These are phyloP conservation scores for Monopterus albus DNA, from an alignment of 2,113 vertebrate genomes.

Conservation along the genomic window DNA sequence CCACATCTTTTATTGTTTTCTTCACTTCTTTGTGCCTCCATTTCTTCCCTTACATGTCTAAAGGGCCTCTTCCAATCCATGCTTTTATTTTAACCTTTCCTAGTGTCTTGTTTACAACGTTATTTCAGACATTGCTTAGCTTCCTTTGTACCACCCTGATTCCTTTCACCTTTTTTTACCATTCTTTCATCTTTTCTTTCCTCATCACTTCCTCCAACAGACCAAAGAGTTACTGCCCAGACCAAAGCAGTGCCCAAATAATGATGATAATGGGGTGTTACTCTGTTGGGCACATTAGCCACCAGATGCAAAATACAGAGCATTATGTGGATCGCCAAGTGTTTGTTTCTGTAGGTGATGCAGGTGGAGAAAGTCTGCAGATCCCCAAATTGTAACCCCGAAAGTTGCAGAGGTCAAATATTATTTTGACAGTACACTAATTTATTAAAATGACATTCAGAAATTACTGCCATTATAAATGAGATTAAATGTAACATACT, in stretches of 20 bases:
- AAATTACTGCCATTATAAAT: no score
- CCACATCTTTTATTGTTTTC: constrained; percentile 22
- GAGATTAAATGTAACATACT: background rate
- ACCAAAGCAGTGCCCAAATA: constrained; percentile 5
- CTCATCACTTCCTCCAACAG: no score
- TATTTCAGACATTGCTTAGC: background rate
- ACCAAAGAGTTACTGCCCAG: constrained; percentile 1
- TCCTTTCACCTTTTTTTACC: constrained; percentile 6
- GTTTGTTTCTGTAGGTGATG: no score
- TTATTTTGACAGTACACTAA: background rate
- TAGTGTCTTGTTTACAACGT: background rate
- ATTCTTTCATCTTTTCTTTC: no score
- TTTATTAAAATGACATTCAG: no score
- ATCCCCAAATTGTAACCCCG: background rate
- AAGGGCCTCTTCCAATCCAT: background rate
- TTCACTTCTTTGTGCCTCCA: constrained; percentile 4
- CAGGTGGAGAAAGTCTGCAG: background rate
- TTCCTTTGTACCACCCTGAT: background rate
- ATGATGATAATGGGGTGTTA: constrained; percentile 4
- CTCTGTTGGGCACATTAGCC: constrained; percentile 11
- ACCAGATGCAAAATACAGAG: background rate
- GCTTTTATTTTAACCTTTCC: constrained; percentile 35
- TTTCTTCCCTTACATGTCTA: constrained; percentile 22
- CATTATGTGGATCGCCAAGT: no score
- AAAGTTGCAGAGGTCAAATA: background rate